Evolutionary conservation across 2,113 vertebrate species (phyloP).

Genomic region (Elephas maximus): DNA sequence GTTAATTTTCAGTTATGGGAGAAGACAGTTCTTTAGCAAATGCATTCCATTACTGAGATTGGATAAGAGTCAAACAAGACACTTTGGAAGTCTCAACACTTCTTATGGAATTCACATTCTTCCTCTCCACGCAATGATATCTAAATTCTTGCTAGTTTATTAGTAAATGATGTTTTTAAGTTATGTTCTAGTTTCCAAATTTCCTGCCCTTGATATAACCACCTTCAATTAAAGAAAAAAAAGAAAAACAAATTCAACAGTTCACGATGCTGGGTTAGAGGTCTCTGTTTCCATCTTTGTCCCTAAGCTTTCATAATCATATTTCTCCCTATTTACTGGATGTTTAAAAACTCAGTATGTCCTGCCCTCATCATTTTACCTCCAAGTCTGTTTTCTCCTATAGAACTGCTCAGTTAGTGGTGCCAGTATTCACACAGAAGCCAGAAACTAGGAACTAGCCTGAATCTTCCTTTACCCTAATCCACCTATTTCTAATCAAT

Average conservation of each 20-base stretch:
- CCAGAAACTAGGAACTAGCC: not conserved
- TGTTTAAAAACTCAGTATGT: not conserved
- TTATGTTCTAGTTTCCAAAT: not conserved
- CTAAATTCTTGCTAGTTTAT: not conserved
- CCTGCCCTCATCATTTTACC: not conserved
- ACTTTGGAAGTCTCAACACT: not conserved
- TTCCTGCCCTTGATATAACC: not conserved
- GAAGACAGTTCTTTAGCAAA: not conserved
- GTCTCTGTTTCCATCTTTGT: not conserved
- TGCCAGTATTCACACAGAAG: not conserved
- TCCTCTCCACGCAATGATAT: not conserved
- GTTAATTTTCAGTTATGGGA: not conserved
- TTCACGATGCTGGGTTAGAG: not conserved
- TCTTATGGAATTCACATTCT: not conserved
- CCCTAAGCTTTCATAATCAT: not conserved
- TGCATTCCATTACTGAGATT: not conserved
- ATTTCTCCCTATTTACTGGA: not conserved
- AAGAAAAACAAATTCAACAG: not conserved
- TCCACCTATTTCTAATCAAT: not conserved
- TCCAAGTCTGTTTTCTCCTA: not conserved
- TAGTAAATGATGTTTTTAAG: constrained; percentile 21
- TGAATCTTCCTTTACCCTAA: not conserved
- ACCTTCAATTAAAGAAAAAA: not conserved
- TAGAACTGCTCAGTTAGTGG: not conserved
- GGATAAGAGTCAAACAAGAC: not conserved